phyloP scores from a whole-genome alignment of 2,797 vertebrate genomes.

The Coregonus ussuriensis region DNA sequence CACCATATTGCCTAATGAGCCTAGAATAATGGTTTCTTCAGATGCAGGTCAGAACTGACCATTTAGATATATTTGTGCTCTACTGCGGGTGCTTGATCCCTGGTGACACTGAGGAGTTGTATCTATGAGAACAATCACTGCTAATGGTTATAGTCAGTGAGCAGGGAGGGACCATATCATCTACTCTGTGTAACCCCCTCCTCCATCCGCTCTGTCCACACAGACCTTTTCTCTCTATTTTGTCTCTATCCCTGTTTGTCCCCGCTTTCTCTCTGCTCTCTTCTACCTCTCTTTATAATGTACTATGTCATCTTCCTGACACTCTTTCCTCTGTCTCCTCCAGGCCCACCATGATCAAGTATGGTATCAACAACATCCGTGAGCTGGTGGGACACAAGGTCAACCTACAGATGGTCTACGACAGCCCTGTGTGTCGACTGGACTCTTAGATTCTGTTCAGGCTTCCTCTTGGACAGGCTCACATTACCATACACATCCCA shows the following conservation, averaged over 20 bases:
- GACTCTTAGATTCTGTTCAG: slow-evolving; percentile 69
- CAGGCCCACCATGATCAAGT: slow-evolving; percentile 97
- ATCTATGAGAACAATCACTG: not conserved
- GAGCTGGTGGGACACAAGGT: slow-evolving; percentile 95
- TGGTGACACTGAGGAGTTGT: not conserved
- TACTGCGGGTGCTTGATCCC: not conserved
- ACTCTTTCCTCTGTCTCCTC: not conserved
- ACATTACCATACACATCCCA: not conserved
- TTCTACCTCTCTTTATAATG: not conserved
- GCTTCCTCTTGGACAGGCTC: slow-evolving; percentile 2
- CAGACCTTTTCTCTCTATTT: too few species aligned
- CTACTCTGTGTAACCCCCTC: slow-evolving; percentile 35
- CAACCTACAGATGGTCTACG: slow-evolving; percentile 95
- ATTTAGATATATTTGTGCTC: not conserved
- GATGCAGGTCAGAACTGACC: too few species aligned
- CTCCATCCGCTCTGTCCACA: not conserved
- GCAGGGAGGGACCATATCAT: slow-evolving; percentile 32
- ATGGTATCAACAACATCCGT: slow-evolving; percentile 95
- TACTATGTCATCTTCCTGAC: not conserved
- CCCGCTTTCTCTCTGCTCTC: not conserved
- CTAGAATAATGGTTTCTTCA: too few species aligned
- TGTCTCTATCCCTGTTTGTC: not conserved
- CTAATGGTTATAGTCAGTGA: not conserved
- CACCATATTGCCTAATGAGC: too few species aligned
- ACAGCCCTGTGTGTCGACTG: slow-evolving; percentile 89